phyloP scores from a whole-genome alignment of 92 coral and sea anemone genomes.

The Galaxea fascicularis region DNA sequence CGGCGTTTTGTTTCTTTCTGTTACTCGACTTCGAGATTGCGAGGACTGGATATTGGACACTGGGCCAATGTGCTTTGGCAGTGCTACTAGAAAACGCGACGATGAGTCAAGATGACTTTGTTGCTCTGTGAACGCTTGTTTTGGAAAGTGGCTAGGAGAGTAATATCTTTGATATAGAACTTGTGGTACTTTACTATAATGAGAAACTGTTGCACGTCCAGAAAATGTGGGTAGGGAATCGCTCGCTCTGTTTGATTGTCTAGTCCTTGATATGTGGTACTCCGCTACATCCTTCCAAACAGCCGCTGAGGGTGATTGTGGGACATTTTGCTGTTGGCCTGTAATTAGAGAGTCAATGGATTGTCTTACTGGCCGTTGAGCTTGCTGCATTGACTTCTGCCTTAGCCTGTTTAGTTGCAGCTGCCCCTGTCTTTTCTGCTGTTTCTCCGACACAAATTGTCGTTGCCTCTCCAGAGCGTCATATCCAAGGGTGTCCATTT shows the following conservation, averaged over 20 bases:
- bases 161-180: background rate
- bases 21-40: background rate
- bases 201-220: background rate
- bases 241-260: background rate
- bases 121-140: background rate
- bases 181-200: background rate
- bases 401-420: background rate
- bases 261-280: background rate
- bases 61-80: background rate
- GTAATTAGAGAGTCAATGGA: background rate
- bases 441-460: background rate
- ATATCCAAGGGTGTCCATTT: background rate
- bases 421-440: background rate
- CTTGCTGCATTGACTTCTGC: background rate
- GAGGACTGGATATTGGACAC: background rate
- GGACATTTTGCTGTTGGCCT: constrained; percentile 10
- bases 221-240: background rate
- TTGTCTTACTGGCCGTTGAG: background rate
- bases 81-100: background rate
- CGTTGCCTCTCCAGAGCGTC: background rate
- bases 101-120: background rate
- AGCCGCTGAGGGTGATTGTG: background rate
- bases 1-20: background rate
- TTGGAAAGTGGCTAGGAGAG: background rate
- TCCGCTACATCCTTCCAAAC: background rate